A percentile compares a stretch with the other conserved stretches of the same genome.
These are phyloP conservation scores for Triplophysa siluroides DNA, from an alignment of 2,113 vertebrate genomes.

Conservation along the genomic window DNA sequence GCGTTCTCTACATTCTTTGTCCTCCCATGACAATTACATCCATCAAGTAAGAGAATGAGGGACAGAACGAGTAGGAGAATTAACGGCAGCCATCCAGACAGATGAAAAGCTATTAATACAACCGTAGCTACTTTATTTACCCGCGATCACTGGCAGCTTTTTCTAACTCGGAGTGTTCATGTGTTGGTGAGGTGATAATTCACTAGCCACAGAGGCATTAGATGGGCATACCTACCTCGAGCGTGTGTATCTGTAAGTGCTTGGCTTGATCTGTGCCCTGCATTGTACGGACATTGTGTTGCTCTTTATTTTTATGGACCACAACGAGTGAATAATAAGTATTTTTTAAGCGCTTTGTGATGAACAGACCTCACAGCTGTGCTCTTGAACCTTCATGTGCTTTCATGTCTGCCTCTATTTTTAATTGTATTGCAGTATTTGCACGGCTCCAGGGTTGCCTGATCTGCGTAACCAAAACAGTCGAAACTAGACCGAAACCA, in stretches of 20 bases:
- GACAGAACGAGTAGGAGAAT: background rate
- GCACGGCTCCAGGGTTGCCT: too few relatives aligned
- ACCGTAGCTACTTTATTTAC: background rate
- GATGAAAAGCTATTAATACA: constrained; percentile 42
- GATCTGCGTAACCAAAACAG: too few relatives aligned
- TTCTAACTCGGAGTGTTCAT: background rate
- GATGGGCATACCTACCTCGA: background rate
- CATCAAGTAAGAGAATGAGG: background rate
- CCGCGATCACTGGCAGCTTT: constrained; percentile 5
- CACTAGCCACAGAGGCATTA: background rate
- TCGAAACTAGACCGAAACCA: too few relatives aligned
- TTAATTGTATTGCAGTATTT: too few relatives aligned
- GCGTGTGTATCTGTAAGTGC: constrained; percentile 14
- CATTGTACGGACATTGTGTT: background rate
- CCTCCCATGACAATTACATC: background rate
- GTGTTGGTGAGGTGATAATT: constrained; percentile 34
- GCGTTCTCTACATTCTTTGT: background rate
- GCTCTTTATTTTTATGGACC: background rate
- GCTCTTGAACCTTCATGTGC: background rate
- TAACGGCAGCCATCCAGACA: constrained; percentile 17
- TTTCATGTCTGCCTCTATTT: background rate
- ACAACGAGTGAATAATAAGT: background rate
- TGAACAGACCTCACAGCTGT: constrained; percentile 8
- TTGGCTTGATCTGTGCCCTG: background rate
- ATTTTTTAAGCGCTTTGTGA: background rate